These are phyloP conservation scores for Trachops cirrhosus DNA, from an alignment of 2,797 vertebrate genomes.

Conservation along the genomic window DNA sequence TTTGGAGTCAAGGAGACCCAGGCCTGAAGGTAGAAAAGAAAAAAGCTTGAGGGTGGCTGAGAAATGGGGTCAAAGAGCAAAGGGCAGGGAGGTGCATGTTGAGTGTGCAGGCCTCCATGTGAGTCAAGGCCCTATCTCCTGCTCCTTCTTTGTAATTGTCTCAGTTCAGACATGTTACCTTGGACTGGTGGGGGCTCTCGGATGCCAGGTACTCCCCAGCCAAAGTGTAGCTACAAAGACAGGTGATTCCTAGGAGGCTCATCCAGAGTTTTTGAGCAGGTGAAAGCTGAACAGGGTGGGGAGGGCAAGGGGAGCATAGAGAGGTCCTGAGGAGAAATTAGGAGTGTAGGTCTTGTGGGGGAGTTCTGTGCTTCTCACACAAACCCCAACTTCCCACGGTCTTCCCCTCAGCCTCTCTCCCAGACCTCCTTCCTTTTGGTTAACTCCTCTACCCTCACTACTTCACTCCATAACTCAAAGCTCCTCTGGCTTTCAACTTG, in stretches of 20 bases:
- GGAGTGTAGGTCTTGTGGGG: fast-evolving
- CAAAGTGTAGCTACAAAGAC: not conserved
- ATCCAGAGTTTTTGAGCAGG: not conserved
- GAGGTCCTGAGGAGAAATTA: not conserved
- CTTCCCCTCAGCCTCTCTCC: not conserved
- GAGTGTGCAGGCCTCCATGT: not conserved
- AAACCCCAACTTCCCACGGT: not conserved
- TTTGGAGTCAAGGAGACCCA: not conserved
- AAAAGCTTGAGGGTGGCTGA: not conserved
- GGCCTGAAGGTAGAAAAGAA: not conserved
- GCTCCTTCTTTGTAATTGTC: not conserved
- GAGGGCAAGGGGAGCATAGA: not conserved
- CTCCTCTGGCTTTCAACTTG: not conserved
- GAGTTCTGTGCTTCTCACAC: too few relatives aligned
- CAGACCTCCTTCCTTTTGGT: not conserved
- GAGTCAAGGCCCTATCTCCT: not conserved
- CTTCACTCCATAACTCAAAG: not conserved
- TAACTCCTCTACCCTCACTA: not conserved
- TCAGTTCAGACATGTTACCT: not conserved
- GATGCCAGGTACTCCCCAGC: not conserved
- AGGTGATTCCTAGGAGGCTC: not conserved
- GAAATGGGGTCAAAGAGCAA: not conserved
- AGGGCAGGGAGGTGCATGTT: not conserved
- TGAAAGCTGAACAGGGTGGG: not conserved
- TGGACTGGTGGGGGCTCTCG: not conserved